Evolutionary conservation across 2,888 invertebrate species (phyloP).

Genomic region (Drosophila tanythrix): DNA sequence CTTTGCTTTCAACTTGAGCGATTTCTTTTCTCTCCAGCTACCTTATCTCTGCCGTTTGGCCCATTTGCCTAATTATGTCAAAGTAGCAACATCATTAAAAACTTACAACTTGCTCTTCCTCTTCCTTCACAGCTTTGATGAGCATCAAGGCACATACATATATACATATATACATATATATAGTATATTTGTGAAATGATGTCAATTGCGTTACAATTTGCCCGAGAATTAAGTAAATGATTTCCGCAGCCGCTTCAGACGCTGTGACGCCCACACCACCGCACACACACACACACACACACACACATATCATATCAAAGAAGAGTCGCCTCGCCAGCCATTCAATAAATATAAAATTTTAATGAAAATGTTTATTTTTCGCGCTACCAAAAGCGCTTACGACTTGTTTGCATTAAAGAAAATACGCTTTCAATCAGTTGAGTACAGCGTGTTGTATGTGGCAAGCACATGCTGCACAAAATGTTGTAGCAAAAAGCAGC

Average conservation of each 20-base stretch:
- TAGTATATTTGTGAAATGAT: constrained; percentile 61
- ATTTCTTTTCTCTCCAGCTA: constrained; percentile 37
- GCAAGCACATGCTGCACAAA: constrained; percentile 21
- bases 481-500: background rate
- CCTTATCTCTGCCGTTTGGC: constrained; percentile 28
- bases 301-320: constrained; percentile 65
- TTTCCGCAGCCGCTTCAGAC: constrained; percentile 62
- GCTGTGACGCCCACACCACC: constrained; percentile 50
- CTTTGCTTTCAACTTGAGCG: constrained; percentile 76
- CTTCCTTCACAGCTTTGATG: constrained; percentile 55
- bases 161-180: constrained; percentile 2
- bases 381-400: constrained; percentile 62
- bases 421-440: constrained; percentile 47
- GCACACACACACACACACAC: constrained; percentile 17
- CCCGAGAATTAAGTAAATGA: constrained; percentile 39
- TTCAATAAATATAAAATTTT: constrained; percentile 76
- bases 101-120: constrained; percentile 52
- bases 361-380: constrained; percentile 71
- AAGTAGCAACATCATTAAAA: constrained; percentile 77
- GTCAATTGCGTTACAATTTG: constrained; percentile 70
- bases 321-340: constrained; percentile 71
- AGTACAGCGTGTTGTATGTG: constrained; percentile 6
- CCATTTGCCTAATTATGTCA: constrained; percentile 76
- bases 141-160: constrained; percentile 42
- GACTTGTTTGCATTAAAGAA: constrained; percentile 56